Percentiles rank a stretch among this genome's conserved stretches.
Evolutionary conservation across 1,140 invertebrate genomes (phyloP).

Genomic region (Ptiloglossa arizonensis): DNA sequence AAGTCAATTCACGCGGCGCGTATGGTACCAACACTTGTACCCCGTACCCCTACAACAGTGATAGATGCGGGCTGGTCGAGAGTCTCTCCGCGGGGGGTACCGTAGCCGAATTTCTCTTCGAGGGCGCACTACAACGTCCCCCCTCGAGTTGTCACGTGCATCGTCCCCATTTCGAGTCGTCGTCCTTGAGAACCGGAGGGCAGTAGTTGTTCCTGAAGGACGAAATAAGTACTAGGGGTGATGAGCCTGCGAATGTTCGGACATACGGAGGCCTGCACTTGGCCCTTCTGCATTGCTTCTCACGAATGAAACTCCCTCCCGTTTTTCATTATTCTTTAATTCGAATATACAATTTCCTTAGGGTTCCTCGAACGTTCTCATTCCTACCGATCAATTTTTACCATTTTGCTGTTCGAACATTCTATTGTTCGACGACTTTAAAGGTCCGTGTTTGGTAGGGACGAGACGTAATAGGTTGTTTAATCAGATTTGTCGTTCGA

Average conservation of each 20-base stretch:
- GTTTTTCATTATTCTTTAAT: not conserved
- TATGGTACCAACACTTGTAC: constrained; percentile 25
- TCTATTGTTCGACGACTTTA: no score
- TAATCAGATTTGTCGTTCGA: no score
- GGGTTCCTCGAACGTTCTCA: no score
- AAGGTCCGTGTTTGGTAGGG: no score
- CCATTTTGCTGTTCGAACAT: no score
- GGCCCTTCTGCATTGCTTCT: constrained; percentile 3
- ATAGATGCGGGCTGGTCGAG: constrained; percentile 12
- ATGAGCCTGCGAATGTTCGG: not conserved
- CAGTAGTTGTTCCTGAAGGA: constrained; percentile 3
- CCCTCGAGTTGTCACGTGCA: constrained; percentile 32
- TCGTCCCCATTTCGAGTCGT: constrained; percentile 23
- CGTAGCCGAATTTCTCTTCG: constrained; percentile 13
- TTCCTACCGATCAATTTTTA: no score
- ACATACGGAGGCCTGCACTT: constrained; percentile 1
- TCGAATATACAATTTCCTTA: no score
- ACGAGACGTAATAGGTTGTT: no score
- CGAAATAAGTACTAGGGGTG: not conserved
- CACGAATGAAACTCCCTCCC: not conserved
- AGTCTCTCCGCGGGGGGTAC: not conserved
- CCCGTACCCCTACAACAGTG: no score
- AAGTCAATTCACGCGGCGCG: constrained; percentile 33
- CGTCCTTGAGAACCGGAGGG: constrained; percentile 17
- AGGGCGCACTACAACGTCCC: not conserved